Evolutionary conservation across 2,797 vertebrate species (phyloP), one percentile per base, ranked within the genome.

Genomic region (Helicolenus hilgendorfi): DNA sequence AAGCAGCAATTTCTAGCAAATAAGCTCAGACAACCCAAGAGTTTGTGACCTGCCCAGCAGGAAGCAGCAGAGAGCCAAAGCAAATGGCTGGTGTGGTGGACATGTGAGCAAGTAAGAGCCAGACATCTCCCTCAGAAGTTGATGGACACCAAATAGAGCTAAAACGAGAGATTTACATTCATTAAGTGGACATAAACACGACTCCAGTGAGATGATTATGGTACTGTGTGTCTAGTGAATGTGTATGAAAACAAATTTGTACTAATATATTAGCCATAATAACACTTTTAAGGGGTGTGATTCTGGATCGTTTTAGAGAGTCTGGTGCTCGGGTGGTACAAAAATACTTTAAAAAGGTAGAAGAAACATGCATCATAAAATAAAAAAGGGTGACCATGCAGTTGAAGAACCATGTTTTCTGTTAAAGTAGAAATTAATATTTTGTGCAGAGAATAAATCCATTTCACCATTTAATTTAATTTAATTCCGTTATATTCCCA

Each of bases 21-120:
- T 59, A 69, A 63, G 26, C 36, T 56, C n/a, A 63, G 15, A 63
- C 26, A 24, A 20, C 24, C 0, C 0, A 10, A 65, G 53, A 60
- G 72, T 78, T 4, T 72, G 35, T 69, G 29, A 65, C 5, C 29
- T 49, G 62, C 14, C 81, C 67, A 72, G 68, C 68, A 77, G 55
- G 31, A 72, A 24, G 67, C 60, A 72, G 71, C 80, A 83, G 59
- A 78, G 73, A 67, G 75, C 41, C 26, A 38, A 36, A 29, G 5
- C 3, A 2, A 49, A 14, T 5, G 1, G 62, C 35, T 36, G 11
- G 9, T 49, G 18, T 49, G 45, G 18, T 56, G 26, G 63, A 55
- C 13, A 24, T 3, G 8, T 20, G 27, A 71, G 8, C 7, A 10
- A 27, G 9, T 35, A 11, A 55, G 4, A 35, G 24, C 13, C 67